A percentile compares a stretch with the other conserved stretches of the same genome.
These are phyloP conservation scores for Orthonychiurus folsomi DNA, from an alignment of 2,888 invertebrate species.

Conservation along the genomic window DNA sequence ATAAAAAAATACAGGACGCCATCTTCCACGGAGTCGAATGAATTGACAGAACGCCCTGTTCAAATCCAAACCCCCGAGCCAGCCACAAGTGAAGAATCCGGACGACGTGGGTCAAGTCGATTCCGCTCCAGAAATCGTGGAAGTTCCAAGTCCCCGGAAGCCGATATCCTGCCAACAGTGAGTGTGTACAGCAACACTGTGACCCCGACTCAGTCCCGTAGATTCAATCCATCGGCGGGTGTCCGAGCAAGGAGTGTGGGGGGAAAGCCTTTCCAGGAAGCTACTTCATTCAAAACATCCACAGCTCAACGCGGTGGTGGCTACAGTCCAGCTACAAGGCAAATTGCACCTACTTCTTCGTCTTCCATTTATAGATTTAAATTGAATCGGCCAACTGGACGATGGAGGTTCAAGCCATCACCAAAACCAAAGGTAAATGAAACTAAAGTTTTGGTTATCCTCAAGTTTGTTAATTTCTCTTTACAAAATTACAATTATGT, in stretches of 20 bases:
- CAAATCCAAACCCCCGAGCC: slow-evolving; percentile 19
- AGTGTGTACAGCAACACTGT: slow-evolving; percentile 37
- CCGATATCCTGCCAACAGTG: slow-evolving; percentile 29
- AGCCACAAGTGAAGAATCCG: slow-evolving; percentile 10
- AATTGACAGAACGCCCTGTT: slow-evolving; percentile 19
- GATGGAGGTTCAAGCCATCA: slow-evolving; percentile 85
- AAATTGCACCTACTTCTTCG: slow-evolving; percentile 32
- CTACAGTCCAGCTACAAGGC: slow-evolving; percentile 12
- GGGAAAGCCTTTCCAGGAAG: slow-evolving; percentile 13
- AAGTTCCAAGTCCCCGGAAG: slow-evolving; percentile 17
- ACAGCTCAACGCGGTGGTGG: slow-evolving; percentile 11
- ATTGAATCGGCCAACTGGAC: slow-evolving; percentile 68
- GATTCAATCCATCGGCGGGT: slow-evolving; percentile 23
- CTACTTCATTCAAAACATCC: slow-evolving; percentile 22
- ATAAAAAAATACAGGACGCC: background rate
- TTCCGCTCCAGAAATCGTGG: slow-evolving; percentile 28
- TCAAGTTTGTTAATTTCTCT: no score
- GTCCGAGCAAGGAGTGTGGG: background rate
- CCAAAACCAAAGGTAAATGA: slow-evolving; percentile 65
- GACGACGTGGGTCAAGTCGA: slow-evolving; percentile 13
- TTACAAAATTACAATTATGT: no score
- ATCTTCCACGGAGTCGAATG: slow-evolving; percentile 30
- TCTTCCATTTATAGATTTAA: slow-evolving; percentile 60
- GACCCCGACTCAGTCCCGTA: slow-evolving; percentile 34
- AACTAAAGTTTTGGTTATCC: no score